phyloP scores from a whole-genome alignment of 2,797 vertebrate genomes.

The Momotus momota region DNA sequence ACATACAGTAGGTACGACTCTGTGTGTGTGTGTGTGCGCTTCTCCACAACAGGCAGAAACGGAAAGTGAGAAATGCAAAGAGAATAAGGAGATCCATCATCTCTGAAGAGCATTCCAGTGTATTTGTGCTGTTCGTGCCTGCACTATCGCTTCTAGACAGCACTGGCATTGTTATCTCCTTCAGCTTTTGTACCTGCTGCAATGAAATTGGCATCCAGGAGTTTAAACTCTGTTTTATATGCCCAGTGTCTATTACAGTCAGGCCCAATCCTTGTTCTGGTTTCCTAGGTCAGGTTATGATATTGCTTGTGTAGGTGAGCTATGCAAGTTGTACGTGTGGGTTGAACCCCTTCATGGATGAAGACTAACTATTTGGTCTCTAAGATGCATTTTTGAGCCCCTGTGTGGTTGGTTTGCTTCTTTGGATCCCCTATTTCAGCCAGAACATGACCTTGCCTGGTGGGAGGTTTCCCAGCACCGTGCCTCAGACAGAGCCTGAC shows the following conservation, averaged over 20 bases:
- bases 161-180: neutral
- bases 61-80: neutral
- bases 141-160: neutral
- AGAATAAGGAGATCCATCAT: neutral
- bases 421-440: neutral
- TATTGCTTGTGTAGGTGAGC: neutral
- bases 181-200: neutral
- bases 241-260: rapidly evolving
- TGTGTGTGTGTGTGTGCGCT: neutral
- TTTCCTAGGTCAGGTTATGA: neutral
- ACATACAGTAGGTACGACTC: rapidly evolving
- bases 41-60: neutral
- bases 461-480: neutral
- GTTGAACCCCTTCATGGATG: neutral
- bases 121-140: neutral
- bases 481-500: neutral
- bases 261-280: neutral
- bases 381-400: neutral
- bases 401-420: neutral
- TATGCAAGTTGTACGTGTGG: rapidly evolving
- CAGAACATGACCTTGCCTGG: neutral
- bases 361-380: neutral
- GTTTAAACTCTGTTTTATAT: neutral
- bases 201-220: neutral
- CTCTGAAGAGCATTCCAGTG: neutral